A percentile compares a stretch with the other conserved stretches of the same genome.
phyloP scores from a whole-genome alignment of 92 coral and sea anemone genomes.

The Virgularia gustaviana region DNA sequence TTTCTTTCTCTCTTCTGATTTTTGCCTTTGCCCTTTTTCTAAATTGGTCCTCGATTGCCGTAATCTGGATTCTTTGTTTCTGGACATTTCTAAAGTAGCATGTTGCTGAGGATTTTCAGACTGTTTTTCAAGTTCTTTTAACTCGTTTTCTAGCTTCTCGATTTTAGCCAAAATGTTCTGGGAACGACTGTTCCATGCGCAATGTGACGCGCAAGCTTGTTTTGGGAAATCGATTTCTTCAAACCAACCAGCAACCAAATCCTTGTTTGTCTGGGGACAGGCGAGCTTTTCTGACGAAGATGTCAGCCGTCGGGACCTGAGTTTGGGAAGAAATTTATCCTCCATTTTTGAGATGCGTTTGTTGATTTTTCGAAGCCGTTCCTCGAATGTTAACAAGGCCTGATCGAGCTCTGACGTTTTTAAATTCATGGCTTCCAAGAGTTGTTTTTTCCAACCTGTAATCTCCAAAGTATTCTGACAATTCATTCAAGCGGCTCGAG shows the following conservation, averaged over 20 bases:
- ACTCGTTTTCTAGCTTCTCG: conserved; percentile 16
- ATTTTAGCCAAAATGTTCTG: conserved; percentile 20
- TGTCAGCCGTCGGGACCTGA: neutral
- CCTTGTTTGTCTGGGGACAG: neutral
- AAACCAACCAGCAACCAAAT: conserved; percentile 11
- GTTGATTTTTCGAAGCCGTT: neutral
- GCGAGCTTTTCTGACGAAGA: neutral
- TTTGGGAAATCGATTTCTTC: neutral
- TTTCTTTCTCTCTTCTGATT: neutral
- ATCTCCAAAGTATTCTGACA: neutral
- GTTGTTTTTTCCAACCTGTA: neutral
- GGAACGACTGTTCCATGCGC: neutral
- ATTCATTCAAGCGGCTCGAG: too few species aligned
- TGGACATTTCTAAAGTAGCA: neutral
- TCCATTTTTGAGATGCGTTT: neutral
- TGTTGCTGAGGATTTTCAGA: neutral
- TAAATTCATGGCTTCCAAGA: neutral
- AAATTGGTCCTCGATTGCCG: neutral
- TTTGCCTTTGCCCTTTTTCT: too few species aligned
- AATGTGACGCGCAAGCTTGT: neutral
- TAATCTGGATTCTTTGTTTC: neutral
- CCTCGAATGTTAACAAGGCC: neutral
- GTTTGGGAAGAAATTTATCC: neutral
- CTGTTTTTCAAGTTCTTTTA: neutral
- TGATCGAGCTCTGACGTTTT: neutral